A percentile compares a stretch with the other conserved stretches of the same genome.
These are phyloP conservation scores for Lathronympha strigana DNA, from an alignment of 2,888 invertebrate species.

Conservation along the genomic window DNA sequence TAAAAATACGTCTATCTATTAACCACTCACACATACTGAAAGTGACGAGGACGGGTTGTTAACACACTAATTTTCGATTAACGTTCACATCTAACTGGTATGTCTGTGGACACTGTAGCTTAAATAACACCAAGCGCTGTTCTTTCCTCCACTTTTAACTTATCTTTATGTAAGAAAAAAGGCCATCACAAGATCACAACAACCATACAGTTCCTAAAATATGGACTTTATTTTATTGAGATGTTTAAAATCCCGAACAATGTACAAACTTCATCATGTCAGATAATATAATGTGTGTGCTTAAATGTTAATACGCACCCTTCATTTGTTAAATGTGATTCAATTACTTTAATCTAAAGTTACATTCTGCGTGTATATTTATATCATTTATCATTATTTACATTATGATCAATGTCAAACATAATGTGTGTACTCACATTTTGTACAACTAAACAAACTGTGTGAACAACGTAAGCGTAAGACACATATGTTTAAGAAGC, in stretches of 20 bases:
- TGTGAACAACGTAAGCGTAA: no score
- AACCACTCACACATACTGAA: conserved; percentile 39
- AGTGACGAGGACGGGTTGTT: conserved; percentile 43
- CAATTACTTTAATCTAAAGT: conserved; percentile 2
- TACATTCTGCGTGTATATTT: not conserved
- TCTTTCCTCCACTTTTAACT: conserved; percentile 12
- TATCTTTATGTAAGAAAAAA: not conserved
- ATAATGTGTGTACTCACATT: no score
- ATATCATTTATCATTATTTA: not conserved
- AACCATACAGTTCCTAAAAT: not conserved
- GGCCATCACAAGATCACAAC: no score
- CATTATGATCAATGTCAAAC: not conserved
- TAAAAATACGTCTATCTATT: conserved; percentile 31
- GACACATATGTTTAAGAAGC: no score
- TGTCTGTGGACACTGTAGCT: conserved; percentile 37
- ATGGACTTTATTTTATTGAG: not conserved
- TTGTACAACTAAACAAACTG: no score
- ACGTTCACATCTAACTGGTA: conserved; percentile 41
- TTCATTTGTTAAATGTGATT: conserved; percentile 1
- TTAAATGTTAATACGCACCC: conserved; percentile 2
- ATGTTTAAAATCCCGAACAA: not conserved
- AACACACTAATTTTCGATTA: conserved; percentile 57
- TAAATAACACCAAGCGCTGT: conserved; percentile 31
- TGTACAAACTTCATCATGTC: not conserved
- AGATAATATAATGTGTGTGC: not conserved